Evolutionary conservation across 1,140 invertebrate species (phyloP), one percentile per base, ranked within the genome.

Genomic region (Tachypleus tridentatus): DNA sequence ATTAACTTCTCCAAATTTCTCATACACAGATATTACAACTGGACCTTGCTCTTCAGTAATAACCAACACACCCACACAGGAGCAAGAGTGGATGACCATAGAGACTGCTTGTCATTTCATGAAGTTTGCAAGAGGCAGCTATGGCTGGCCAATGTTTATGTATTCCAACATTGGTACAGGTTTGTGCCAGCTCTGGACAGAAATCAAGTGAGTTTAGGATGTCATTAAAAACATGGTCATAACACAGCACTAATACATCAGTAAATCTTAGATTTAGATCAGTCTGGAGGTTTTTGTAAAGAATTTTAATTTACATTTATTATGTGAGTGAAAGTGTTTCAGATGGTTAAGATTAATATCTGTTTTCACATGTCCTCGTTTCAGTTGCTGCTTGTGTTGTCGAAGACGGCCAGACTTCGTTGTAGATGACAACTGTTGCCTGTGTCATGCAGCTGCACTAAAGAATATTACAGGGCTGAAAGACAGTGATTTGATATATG

Each of bases 131-230:
- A 83, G 88, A 70, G 87, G 87, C 2, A 84, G 85, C n/a, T 95
- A 93, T 75, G 89, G 91, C 3, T 95, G 91, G 89, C 86, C 89
- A n/a, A 88, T 88, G 70, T 89, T 88, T 68, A 77, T 93, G 70
- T 89, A 88, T 73, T 79, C 83, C 49, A 83, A 91, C 72, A 82
- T 82, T 62, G 85, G 84, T 65, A 86, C 84, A 5, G 87, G 87
- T 4, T 81, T 88, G 60, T 91, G 86, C 77, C 83, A 85, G 71
- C 75, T 93, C 54, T 79, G 86, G 63, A 77, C 80, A 5, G 81
- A 86, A 68, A 83, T 82, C 71, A 81, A 85, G 86, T 88, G 75
- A 78, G 76, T 77, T 60, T 51, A 51, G 47, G 29, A 47, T 2
- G 6, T 58, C 29, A 11, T 8, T 29, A 3, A 58, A 58, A 10